phyloP scores from a whole-genome alignment of 2,888 invertebrate genomes.

The Drosophila fulvimacula region DNA sequence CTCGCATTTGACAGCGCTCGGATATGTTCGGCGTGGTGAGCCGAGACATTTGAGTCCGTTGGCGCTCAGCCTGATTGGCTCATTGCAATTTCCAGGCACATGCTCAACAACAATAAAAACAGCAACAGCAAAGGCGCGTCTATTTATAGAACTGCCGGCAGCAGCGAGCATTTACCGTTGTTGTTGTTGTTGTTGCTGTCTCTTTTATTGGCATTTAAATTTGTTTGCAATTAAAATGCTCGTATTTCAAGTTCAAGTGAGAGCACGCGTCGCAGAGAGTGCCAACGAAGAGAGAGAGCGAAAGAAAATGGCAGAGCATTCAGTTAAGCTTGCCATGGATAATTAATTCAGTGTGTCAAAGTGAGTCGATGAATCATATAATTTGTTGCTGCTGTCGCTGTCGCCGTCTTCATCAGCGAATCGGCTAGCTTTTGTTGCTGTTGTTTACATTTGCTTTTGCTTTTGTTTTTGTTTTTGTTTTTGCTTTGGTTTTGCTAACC shows the following conservation, averaged over 20 bases:
- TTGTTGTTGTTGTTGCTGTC: constrained; percentile 9
- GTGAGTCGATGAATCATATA: constrained; percentile 63
- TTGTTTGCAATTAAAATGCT: constrained; percentile 48
- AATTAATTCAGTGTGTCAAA: constrained; percentile 72
- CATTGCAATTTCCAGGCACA: constrained; percentile 20
- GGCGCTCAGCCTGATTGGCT: constrained; percentile 6
- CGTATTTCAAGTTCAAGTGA: constrained; percentile 69
- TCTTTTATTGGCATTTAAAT: constrained; percentile 66
- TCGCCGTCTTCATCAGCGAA: constrained; percentile 31
- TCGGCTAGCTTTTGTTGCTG: constrained; percentile 17
- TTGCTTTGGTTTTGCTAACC: constrained; percentile 44
- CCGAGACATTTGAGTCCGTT: not conserved
- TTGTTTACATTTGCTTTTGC: constrained; percentile 5
- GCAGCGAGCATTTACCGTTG: constrained; percentile 11
- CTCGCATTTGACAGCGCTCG: too few relatives aligned
- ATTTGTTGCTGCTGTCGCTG: constrained; percentile 36
- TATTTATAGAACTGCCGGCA: constrained; percentile 31
- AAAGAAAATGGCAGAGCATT: constrained; percentile 10
- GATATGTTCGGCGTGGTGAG: not conserved
- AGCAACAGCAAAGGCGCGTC: not conserved
- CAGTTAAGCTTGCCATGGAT: constrained; percentile 21
- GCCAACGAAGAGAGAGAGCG: not conserved
- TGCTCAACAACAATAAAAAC: not conserved
- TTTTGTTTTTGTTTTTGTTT: not conserved
- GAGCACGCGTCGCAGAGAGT: constrained; percentile 56